phyloP scores from a whole-genome alignment of 2,888 invertebrate genomes.

The Metacarcinus magister region DNA sequence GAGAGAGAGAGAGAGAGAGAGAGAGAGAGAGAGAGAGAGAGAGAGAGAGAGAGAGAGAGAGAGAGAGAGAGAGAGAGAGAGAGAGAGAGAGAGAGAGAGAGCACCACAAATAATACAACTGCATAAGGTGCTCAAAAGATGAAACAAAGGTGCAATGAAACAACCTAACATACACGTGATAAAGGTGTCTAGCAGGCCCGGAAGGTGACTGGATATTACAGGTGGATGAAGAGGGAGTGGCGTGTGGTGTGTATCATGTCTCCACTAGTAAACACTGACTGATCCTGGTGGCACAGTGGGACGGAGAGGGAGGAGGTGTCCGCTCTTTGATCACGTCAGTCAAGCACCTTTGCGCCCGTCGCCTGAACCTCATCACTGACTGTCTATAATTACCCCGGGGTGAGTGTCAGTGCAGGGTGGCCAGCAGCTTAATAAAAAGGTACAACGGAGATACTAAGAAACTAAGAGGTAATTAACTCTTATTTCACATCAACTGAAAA shows the following conservation, averaged over 20 bases:
- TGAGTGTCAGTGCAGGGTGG: not conserved
- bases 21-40: constrained; percentile 56
- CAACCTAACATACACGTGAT: not conserved
- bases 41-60: constrained; percentile 59
- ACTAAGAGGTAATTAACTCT: not conserved
- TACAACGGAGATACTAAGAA: not conserved
- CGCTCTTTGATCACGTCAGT: constrained; percentile 37
- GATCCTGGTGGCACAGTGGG: not conserved
- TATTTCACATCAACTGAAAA: not conserved
- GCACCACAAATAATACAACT: not conserved
- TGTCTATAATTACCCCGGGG: not conserved
- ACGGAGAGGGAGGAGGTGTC: not conserved
- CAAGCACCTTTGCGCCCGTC: not conserved
- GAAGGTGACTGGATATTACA: not conserved
- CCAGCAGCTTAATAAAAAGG: not conserved
- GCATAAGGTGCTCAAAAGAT: not conserved
- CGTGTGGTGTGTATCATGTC: constrained; percentile 21
- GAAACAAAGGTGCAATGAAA: not conserved
- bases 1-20: constrained; percentile 48
- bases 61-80: constrained; percentile 5
- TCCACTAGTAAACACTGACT: not conserved
- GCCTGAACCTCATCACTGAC: not conserved
- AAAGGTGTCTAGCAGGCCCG: not conserved
- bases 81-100: not conserved
- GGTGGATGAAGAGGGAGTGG: not conserved